Percentiles rank a stretch among this genome's conserved stretches.
phyloP scores from a whole-genome alignment of 2,888 invertebrate species.

The Drosophila bunnanda region DNA sequence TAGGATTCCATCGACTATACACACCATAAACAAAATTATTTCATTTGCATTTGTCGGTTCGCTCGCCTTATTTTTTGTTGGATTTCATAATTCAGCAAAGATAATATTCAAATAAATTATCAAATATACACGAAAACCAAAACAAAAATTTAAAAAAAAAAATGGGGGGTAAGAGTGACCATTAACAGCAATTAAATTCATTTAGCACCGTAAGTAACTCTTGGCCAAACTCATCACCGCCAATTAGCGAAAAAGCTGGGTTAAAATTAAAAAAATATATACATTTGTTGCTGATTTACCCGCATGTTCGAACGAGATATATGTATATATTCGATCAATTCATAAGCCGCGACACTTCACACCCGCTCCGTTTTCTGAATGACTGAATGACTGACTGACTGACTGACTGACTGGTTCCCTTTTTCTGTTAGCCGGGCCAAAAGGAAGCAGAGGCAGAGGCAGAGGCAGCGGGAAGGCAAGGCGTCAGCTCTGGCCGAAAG shows the following conservation, averaged over 20 bases:
- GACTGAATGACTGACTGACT: conserved; percentile 9
- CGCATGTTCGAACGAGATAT: background rate
- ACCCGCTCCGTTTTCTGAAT: conserved; percentile 24
- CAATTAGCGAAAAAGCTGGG: conserved; percentile 18
- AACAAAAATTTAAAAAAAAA: conserved; percentile 26
- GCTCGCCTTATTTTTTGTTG: conserved; percentile 21
- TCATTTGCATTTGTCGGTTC: conserved; percentile 47
- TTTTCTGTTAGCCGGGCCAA: conserved; percentile 24
- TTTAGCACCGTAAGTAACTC: conserved; percentile 19
- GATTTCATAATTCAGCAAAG: conserved; percentile 49
- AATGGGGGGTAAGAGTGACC: background rate
- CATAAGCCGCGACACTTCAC: conserved; percentile 33
- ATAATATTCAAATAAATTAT: conserved; percentile 17
- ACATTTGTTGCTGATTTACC: conserved; percentile 5
- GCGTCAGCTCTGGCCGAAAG: conserved; percentile 70
- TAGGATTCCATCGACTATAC: conserved; percentile 20
- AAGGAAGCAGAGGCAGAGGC: conserved; percentile 7
- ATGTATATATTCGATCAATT: conserved; percentile 15
- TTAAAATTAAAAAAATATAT: conserved; percentile 5
- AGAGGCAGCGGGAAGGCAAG: conserved; percentile 7
- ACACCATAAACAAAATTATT: conserved; percentile 50
- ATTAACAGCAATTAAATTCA: conserved; percentile 44
- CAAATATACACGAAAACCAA: conserved; percentile 26
- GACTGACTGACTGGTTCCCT: conserved; percentile 5
- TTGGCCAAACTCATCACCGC: conserved; percentile 15